Conservation (phyloP, 64 coral and sea anemone genomes). For the Anthopleura sola region DNA sequence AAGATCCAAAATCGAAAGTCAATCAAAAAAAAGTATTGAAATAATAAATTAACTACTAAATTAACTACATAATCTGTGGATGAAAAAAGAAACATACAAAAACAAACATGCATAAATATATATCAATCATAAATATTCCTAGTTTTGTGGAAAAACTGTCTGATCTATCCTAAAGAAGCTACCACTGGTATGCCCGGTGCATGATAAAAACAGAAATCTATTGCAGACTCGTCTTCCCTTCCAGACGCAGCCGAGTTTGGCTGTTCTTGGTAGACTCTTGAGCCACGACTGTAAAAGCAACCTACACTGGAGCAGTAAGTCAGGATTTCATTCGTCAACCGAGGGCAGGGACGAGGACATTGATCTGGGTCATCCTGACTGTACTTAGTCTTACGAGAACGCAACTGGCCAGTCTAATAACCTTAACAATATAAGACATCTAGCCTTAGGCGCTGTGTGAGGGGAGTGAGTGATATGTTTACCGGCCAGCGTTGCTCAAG, state of each 20-base stretch:
- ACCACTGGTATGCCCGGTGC: background rate
- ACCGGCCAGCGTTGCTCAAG: background rate
- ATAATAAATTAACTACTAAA: too few relatives aligned
- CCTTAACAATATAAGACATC: background rate
- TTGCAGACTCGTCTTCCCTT: background rate
- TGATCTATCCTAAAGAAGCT: slow-evolving; percentile 4
- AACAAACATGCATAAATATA: too few relatives aligned
- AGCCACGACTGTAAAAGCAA: background rate
- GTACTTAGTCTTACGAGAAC: background rate
- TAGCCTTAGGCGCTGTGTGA: background rate
- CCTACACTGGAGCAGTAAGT: background rate
- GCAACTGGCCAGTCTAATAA: background rate
- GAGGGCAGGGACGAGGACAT: background rate
- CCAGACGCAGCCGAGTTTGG: background rate
- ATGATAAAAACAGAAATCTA: background rate
- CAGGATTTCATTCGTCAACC: background rate
- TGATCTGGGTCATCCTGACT: background rate
- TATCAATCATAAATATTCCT: background rate
- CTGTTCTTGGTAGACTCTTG: slow-evolving; percentile 6
- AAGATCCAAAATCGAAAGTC: too few relatives aligned
- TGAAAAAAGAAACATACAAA: too few relatives aligned
- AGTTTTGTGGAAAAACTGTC: background rate
- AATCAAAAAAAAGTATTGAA: too few relatives aligned
- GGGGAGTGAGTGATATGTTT: background rate
- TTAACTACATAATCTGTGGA: too few relatives aligned